Evolutionary conservation across 2,797 vertebrate genomes (phyloP).

Genomic region (Avahi laniger): DNA sequence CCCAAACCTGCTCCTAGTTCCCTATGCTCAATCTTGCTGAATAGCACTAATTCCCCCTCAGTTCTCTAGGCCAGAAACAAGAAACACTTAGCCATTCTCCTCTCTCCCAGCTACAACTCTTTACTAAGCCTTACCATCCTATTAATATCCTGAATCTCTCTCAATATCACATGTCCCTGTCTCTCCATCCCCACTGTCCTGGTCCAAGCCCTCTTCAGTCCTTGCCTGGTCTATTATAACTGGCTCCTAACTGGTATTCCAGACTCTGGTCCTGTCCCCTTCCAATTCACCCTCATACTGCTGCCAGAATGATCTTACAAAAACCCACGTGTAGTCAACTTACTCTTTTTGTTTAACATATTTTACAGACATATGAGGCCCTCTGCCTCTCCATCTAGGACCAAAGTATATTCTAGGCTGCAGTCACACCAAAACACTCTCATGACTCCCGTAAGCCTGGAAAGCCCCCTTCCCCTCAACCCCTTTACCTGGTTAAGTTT

Average conservation of each 20-base stretch:
- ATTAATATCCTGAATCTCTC: background rate
- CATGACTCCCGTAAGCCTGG: background rate
- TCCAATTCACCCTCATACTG: background rate
- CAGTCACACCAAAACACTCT: background rate
- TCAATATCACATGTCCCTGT: background rate
- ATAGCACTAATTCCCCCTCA: background rate
- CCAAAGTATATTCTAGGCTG: background rate
- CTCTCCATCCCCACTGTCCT: background rate
- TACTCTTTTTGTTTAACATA: background rate
- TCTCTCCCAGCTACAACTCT: background rate
- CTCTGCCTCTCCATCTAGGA: background rate
- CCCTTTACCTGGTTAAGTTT: background rate
- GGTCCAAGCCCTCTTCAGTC: background rate
- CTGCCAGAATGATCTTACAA: constrained; percentile 12
- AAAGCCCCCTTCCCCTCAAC: background rate
- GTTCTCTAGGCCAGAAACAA: background rate
- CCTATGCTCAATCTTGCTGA: background rate
- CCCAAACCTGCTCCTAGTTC: background rate
- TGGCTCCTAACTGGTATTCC: background rate
- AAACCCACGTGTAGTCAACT: background rate
- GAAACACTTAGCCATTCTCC: background rate
- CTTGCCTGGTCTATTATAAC: constrained; percentile 11
- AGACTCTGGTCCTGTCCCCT: background rate
- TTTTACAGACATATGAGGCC: background rate
- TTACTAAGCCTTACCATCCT: background rate